Conservation (phyloP, 1,140 invertebrate species). For the Anthonomus grandis region DNA sequence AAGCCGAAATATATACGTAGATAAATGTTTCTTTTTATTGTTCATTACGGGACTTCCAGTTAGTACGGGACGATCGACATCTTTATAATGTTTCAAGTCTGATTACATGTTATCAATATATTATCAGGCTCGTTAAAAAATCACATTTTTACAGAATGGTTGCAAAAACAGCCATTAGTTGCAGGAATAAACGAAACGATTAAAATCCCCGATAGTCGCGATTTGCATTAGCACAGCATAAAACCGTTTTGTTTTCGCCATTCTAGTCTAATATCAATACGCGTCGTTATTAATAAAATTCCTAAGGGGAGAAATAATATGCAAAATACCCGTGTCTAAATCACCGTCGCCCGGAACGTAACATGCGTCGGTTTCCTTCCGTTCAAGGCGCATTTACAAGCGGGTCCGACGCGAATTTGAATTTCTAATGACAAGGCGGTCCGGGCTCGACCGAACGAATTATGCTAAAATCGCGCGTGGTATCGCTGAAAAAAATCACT, state of each 20-base stretch:
- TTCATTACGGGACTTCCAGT: no score
- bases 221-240: background rate
- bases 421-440: conserved; percentile 36
- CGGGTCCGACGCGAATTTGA: conserved; percentile 42
- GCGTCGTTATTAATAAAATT: background rate
- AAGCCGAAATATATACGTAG: no score
- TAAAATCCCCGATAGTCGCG: background rate
- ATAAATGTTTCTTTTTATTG: no score
- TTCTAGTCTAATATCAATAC: background rate
- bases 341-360: conserved; percentile 32
- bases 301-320: background rate
- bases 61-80: no score
- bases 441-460: conserved; percentile 29
- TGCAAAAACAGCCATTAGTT: no score
- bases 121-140: no score
- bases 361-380: conserved; percentile 44
- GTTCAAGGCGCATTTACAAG: conserved; percentile 41
- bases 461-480: conserved; percentile 15
- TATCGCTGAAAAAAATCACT: conserved; percentile 28
- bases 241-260: background rate
- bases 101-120: no score
- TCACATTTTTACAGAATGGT: no score
- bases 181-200: no score
- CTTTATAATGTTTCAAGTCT: no score
- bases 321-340: conserved; percentile 2